These are phyloP conservation scores for Anableps anableps DNA, from an alignment of 2,797 vertebrate genomes.

Conservation along the genomic window DNA sequence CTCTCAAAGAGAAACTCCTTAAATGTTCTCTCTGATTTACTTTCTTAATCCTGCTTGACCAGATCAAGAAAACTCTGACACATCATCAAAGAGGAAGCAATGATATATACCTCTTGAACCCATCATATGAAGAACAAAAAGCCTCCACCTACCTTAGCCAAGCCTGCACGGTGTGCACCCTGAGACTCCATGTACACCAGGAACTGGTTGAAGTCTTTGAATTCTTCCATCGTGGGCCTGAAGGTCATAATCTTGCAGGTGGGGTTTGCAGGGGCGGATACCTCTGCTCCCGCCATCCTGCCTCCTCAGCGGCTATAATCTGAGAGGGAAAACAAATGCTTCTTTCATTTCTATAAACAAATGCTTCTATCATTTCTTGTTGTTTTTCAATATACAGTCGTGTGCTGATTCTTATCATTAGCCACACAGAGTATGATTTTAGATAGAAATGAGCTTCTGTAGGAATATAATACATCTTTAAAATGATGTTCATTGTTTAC, in stretches of 20 bases:
- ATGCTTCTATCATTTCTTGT: not conserved
- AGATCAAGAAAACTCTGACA: not conserved
- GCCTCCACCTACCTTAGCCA: constrained; percentile 89
- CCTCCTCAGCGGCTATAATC: constrained; percentile 57
- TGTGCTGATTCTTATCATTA: not conserved
- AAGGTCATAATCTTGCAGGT: constrained; percentile 99
- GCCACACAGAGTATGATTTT: not conserved
- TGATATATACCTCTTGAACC: not conserved
- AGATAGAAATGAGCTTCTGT: not conserved
- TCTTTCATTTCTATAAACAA: not conserved
- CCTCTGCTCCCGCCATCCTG: constrained; percentile 87
- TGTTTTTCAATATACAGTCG: not conserved
- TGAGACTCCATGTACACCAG: constrained; percentile 95
- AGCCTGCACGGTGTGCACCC: constrained; percentile 94
- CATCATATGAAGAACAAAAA: not conserved
- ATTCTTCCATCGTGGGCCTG: constrained; percentile 94
- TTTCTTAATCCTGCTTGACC: not conserved
- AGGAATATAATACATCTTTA: not conserved
- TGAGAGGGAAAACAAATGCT: constrained; percentile 12
- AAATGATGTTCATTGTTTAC: not conserved
- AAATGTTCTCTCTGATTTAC: not conserved
- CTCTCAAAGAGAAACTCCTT: not conserved
- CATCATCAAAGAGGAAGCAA: not conserved
- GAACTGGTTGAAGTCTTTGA: constrained; percentile 95
- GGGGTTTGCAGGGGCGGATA: constrained; percentile 86